These are phyloP conservation scores for Tragelaphus buxtoni DNA, from an alignment of 2,113 vertebrate species.

Conservation along the genomic window DNA sequence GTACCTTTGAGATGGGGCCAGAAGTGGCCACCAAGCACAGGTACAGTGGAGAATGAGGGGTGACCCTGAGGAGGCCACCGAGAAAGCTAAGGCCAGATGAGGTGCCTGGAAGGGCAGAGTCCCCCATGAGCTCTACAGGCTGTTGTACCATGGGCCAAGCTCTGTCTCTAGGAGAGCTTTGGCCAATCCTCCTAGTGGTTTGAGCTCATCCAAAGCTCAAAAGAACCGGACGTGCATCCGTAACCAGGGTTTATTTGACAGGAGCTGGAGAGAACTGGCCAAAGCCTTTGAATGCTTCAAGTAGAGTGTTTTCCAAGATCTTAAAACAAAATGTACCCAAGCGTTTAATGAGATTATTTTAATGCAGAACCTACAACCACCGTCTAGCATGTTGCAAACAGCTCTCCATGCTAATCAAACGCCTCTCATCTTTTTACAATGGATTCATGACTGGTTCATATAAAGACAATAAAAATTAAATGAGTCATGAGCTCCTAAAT, in stretches of 20 bases:
- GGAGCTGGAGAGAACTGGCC: neutral
- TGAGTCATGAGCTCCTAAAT: slow-evolving; percentile 81
- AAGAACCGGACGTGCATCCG: neutral
- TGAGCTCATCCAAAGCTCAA: neutral
- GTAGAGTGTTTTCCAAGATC: slow-evolving; percentile 64
- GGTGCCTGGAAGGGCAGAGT: neutral
- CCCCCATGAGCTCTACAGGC: accelerated
- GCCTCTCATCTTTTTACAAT: slow-evolving; percentile 77
- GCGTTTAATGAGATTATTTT: slow-evolving; percentile 77
- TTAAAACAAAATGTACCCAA: slow-evolving; percentile 77
- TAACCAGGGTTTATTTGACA: neutral
- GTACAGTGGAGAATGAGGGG: neutral
- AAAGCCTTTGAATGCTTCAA: neutral
- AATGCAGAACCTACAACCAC: slow-evolving; percentile 70
- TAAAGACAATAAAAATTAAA: slow-evolving; percentile 83
- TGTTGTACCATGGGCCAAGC: accelerated
- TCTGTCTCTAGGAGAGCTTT: neutral
- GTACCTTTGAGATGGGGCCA: neutral
- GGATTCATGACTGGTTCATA: slow-evolving; percentile 77
- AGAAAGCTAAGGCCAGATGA: neutral
- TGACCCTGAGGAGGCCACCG: neutral
- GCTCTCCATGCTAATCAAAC: slow-evolving; percentile 76
- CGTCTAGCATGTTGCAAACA: slow-evolving; percentile 59
- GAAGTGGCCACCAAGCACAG: neutral
- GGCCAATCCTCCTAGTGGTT: neutral